A percentile compares a stretch with the other conserved stretches of the same genome.
These are phyloP conservation scores for Alethe diademata DNA, from an alignment of 2,113 vertebrate species.

Conservation along the genomic window DNA sequence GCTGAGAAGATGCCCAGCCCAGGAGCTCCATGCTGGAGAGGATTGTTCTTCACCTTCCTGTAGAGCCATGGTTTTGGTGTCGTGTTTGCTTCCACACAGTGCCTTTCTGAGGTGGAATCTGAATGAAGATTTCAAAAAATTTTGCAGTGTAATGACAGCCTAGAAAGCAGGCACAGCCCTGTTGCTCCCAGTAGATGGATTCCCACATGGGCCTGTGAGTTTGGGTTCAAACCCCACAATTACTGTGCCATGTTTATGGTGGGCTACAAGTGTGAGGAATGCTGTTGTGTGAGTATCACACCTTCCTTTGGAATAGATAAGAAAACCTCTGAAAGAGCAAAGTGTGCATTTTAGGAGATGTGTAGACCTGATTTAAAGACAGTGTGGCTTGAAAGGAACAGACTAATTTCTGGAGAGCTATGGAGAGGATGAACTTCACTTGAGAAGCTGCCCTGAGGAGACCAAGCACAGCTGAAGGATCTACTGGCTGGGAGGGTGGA, in stretches of 20 bases:
- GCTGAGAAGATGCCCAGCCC: neutral
- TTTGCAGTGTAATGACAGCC: neutral
- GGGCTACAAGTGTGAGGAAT: neutral
- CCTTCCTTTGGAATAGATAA: neutral
- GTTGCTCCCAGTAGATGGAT: neutral
- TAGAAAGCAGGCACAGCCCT: neutral
- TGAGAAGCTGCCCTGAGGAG: neutral
- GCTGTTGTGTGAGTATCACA: neutral
- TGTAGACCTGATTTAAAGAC: neutral
- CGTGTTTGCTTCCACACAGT: neutral
- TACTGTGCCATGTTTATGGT: neutral
- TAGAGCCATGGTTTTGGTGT: neutral
- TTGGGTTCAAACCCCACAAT: neutral
- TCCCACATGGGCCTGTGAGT: neutral
- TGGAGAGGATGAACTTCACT: neutral
- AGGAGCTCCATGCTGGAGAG: fast-evolving
- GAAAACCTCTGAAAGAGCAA: neutral
- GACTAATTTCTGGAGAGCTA: neutral
- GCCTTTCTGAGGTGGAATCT: neutral
- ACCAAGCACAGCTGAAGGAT: neutral
- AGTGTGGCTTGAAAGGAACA: neutral
- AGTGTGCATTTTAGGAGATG: neutral
- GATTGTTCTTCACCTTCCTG: neutral
- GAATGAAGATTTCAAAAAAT: neutral
- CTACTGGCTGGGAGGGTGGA: neutral